Conservation (phyloP, 2,888 invertebrate species). For the Rhimphoctona megacephalus region DNA sequence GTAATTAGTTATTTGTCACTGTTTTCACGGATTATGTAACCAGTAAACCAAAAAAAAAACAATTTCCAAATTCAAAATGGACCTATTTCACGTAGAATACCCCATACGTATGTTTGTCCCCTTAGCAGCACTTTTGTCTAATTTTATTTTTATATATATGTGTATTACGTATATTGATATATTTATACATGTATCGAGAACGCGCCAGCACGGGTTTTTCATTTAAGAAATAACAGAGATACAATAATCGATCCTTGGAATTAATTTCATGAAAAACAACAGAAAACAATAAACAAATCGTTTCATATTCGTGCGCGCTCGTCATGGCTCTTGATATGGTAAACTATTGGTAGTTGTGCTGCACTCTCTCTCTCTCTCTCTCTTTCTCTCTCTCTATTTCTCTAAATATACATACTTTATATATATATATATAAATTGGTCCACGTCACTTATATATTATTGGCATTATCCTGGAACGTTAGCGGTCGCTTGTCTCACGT, state of each 20-base stretch:
- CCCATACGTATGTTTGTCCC: slow-evolving; percentile 44
- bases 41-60: neutral
- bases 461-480: slow-evolving; percentile 73
- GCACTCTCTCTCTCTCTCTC: slow-evolving; percentile 67
- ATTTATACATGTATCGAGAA: slow-evolving; percentile 67
- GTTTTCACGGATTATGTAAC: neutral
- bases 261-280: neutral
- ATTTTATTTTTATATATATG: slow-evolving; percentile 47
- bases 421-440: slow-evolving; percentile 70
- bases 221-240: neutral
- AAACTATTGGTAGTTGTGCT: slow-evolving; percentile 69
- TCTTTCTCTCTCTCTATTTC: slow-evolving; percentile 54
- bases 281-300: slow-evolving; percentile 36
- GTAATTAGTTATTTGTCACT: neutral
- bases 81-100: slow-evolving; percentile 16
- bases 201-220: slow-evolving; percentile 50
- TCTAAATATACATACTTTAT: slow-evolving; percentile 66
- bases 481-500: slow-evolving; percentile 75
- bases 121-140: slow-evolving; percentile 62
- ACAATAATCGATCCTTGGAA: slow-evolving; percentile 22
- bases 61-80: slow-evolving; percentile 1
- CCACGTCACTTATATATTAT: slow-evolving; percentile 65
- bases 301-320: slow-evolving; percentile 62
- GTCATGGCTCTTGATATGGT: slow-evolving; percentile 69
- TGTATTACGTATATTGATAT: slow-evolving; percentile 65